phyloP scores from a whole-genome alignment of 2,888 invertebrate species.

The Plutella xylostella region DNA sequence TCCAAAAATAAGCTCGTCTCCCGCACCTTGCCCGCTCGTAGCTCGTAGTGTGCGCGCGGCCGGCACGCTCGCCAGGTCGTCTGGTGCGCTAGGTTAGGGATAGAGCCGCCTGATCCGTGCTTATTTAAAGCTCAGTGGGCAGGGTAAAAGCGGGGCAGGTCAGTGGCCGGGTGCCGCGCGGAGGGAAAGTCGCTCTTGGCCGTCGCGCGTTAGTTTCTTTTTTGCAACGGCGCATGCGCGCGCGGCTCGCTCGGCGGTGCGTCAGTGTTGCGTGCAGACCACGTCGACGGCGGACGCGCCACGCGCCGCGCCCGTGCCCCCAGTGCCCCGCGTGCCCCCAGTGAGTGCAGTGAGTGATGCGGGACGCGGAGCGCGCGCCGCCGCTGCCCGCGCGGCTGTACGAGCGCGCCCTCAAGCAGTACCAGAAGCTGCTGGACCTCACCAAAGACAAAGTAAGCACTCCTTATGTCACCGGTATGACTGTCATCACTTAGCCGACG shows the following conservation, averaged over 20 bases:
- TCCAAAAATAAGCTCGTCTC: no score
- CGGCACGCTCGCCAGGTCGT: background rate
- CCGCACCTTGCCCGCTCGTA: background rate
- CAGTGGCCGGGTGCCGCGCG: conserved; percentile 27
- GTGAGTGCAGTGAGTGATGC: conserved; percentile 1
- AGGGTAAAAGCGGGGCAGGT: conserved; percentile 58
- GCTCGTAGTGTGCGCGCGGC: background rate
- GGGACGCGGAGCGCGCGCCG: conserved; percentile 37
- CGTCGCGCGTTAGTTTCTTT: conserved; percentile 44
- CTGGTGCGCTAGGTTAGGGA: background rate
- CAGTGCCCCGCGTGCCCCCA: background rate
- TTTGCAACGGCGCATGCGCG: conserved; percentile 55
- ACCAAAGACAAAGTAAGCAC: conserved; percentile 63
- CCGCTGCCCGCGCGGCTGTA: conserved; percentile 62
- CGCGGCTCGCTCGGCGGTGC: conserved; percentile 35
- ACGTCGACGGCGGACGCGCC: conserved; percentile 68
- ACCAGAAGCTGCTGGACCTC: conserved; percentile 71
- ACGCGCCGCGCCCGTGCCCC: background rate
- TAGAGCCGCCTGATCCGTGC: background rate
- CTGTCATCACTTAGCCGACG: no score
- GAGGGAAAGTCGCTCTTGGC: conserved; percentile 56
- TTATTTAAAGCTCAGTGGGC: conserved; percentile 1
- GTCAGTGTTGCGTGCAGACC: conserved; percentile 57
- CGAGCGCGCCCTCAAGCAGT: conserved; percentile 72
- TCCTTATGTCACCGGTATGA: background rate